These are phyloP conservation scores for Galbula dea DNA, from an alignment of 2,113 vertebrate genomes.

Conservation along the genomic window DNA sequence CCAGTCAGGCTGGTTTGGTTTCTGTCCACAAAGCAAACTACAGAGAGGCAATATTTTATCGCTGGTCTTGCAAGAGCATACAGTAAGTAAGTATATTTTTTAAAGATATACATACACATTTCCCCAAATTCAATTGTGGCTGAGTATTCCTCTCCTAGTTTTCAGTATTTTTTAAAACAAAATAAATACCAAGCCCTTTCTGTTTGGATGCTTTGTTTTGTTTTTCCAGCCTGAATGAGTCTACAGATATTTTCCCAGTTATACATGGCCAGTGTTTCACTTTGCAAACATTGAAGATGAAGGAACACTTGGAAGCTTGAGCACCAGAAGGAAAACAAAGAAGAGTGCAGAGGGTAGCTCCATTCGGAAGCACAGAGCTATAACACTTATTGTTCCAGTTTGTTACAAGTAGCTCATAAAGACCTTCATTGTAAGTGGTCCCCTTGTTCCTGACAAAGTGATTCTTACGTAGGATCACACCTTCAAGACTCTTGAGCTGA, in stretches of 20 bases:
- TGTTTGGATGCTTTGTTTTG: slow-evolving; percentile 31
- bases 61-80: slow-evolving; percentile 37
- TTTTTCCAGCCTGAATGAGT: slow-evolving; percentile 61
- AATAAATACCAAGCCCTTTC: slow-evolving; percentile 56
- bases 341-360: slow-evolving; percentile 65
- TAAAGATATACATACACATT: not conserved
- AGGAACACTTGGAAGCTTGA: slow-evolving; percentile 72
- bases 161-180: slow-evolving; percentile 38
- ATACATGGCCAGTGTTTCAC: slow-evolving; percentile 62
- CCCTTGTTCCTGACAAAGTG: slow-evolving; percentile 44
- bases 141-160: slow-evolving; percentile 10
- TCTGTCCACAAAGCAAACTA: slow-evolving; percentile 39
- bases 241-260: slow-evolving; percentile 47
- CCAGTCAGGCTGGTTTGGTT: slow-evolving; percentile 44
- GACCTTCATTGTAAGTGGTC: slow-evolving; percentile 46
- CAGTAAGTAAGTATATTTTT: not conserved
- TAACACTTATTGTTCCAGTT: slow-evolving; percentile 62
- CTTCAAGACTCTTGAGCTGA: slow-evolving; percentile 8
- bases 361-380: slow-evolving; percentile 51
- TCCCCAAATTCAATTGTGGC: slow-evolving; percentile 23
- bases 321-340: slow-evolving; percentile 74
- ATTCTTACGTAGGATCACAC: slow-evolving; percentile 32
- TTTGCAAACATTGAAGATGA: slow-evolving; percentile 64
- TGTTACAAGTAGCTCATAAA: slow-evolving; percentile 58
- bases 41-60: not conserved